Evolutionary conservation across 2,113 vertebrate species (phyloP).

Genomic region (Gymnorhina tibicen): DNA sequence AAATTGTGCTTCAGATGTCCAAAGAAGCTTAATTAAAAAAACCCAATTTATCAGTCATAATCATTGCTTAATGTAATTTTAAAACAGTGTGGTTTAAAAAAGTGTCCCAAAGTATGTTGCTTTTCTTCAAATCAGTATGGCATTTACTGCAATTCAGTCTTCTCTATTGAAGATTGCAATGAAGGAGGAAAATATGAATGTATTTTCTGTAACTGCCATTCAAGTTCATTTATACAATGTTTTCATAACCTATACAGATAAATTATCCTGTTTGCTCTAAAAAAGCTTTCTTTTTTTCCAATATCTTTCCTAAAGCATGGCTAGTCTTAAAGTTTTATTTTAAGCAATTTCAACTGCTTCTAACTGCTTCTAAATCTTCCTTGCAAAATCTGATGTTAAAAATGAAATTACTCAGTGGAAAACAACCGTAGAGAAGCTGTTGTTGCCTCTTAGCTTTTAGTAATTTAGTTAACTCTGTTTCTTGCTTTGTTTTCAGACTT

Average conservation of each 20-base stretch:
- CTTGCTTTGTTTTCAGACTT: neutral
- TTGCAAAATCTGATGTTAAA: neutral
- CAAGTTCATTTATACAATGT: neutral
- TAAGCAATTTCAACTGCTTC: neutral
- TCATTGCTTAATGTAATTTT: neutral
- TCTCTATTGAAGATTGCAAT: neutral
- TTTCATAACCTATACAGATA: neutral
- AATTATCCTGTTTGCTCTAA: neutral
- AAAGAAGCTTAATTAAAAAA: neutral
- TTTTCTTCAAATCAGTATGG: neutral
- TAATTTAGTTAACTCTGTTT: neutral
- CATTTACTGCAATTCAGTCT: neutral
- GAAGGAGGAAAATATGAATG: neutral
- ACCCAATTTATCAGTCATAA: neutral
- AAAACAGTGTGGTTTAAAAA: neutral
- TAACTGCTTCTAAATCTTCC: neutral
- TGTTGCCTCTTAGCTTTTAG: neutral
- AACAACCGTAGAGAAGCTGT: neutral
- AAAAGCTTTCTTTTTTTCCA: neutral
- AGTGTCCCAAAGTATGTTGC: rapidly evolving
- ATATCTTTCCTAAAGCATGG: neutral
- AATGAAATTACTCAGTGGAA: neutral
- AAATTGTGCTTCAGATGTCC: neutral
- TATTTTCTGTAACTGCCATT: neutral
- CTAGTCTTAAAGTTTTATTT: neutral